Percentiles rank a stretch among this genome's conserved stretches.
Conservation (phyloP, 2,113 vertebrate species). For the Ailurus styani region DNA sequence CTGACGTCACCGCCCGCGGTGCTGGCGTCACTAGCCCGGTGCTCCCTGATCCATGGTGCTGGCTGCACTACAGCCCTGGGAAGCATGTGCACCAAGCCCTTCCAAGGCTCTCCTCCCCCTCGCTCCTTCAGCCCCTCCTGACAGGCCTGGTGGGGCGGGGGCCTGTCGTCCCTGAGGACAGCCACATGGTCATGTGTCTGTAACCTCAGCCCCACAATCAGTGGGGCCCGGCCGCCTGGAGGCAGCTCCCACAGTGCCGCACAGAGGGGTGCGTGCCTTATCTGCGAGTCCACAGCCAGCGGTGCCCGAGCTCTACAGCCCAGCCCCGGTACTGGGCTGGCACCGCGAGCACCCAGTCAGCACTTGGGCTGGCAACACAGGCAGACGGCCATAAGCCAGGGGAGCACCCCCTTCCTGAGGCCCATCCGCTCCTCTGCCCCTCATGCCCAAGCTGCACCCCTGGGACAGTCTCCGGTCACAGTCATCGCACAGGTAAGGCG, state of each 20-base stretch:
- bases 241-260: neutral
- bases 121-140: neutral
- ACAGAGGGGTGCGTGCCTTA: rapidly evolving
- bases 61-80: too few relatives aligned
- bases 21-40: too few relatives aligned
- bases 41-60: too few relatives aligned
- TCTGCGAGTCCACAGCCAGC: neutral
- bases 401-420: neutral
- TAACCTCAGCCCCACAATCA: rapidly evolving
- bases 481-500: neutral
- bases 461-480: neutral
- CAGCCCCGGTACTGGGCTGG: neutral
- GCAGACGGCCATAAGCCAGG: neutral
- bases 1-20: too few relatives aligned
- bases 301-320: rapidly evolving
- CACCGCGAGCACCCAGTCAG: rapidly evolving
- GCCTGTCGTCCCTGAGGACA: neutral
- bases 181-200: neutral
- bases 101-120: rapidly evolving
- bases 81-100: rapidly evolving
- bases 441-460: neutral
- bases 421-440: neutral
- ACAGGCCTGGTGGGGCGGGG: rapidly evolving
- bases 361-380: rapidly evolving
- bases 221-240: rapidly evolving